Conservation (phyloP, 2,113 vertebrate species). For the Nesoenas mayeri region DNA sequence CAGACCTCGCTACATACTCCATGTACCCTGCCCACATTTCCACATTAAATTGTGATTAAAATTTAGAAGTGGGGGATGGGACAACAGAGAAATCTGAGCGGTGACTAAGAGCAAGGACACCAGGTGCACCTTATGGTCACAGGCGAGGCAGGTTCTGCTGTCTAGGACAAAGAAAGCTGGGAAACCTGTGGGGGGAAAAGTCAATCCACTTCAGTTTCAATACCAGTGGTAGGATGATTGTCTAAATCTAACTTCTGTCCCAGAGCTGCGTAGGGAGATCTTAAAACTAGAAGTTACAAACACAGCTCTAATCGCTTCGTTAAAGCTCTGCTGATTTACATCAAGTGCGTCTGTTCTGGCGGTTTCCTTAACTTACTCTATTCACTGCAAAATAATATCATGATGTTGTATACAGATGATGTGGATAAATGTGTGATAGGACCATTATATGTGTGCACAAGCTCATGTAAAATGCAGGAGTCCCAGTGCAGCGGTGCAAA, state of each 20-base stretch:
- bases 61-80: background rate
- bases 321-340: background rate
- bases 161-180: background rate
- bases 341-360: background rate
- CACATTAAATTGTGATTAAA: background rate
- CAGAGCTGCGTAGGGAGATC: background rate
- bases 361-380: background rate
- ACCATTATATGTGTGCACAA: background rate
- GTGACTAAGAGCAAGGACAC: background rate
- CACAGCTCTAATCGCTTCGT: fast-evolving
- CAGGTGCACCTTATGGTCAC: background rate
- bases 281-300: background rate
- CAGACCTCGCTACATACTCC: background rate
- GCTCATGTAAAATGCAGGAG: background rate
- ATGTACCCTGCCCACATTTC: background rate
- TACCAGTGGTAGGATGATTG: background rate
- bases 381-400: fast-evolving
- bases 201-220: background rate
- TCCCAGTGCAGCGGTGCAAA: background rate
- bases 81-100: background rate
- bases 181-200: background rate
- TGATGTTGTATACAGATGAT: background rate
- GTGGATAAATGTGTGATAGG: background rate
- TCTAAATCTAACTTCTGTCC: background rate
- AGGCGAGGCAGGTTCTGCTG: background rate